Evolutionary conservation across 2,113 vertebrate species (phyloP), one percentile per base, ranked within the genome.

Genomic region (Riparia riparia): DNA sequence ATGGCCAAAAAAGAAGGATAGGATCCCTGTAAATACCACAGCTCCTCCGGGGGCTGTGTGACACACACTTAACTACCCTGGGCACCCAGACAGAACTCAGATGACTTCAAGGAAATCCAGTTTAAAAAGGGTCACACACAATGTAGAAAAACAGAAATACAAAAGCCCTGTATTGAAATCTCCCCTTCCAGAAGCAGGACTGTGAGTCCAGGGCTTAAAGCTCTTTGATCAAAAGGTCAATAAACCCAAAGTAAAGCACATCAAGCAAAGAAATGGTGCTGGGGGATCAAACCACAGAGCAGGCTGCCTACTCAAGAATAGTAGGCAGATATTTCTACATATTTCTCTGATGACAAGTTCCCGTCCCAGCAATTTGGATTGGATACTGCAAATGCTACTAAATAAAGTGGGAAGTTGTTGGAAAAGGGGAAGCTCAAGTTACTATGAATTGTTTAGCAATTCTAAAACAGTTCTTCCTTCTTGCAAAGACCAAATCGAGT

Each of bases 91-190:
- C 72, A 87, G 45, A 14, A 18, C 47, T 61, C 87, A 86, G 80
- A 82, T 90, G 87, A 80, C 85, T 97, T 89, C 80, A 95, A 93
- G 95, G 73, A 96, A 96, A 83, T 12, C 3, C 28, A 82, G 20
- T 76, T 90, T 44, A 37, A 37, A 86, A 95, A 80, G 81, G 81
- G 65, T 89, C 63, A 89, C 81, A 56, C 32, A 79, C 73, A n/a
- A 32, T 2, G 88, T 34, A 88, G 74, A 24, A 66, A 92, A 91
- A 45, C 65, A 92, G 44, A 49, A 73, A 42, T 14, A 51, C 41
- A 37, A 81, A 72, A 50, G 21, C 61, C 28, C 34, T 41, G 13
- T 29, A 10, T 20, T n/a, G 14, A 47, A 44, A 68, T 85, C 47
- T 72, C 37, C 49, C 51, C 61, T 88, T 56, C 65, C 84, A 68